These are phyloP conservation scores for Dione vanillae DNA, from an alignment of 2,888 invertebrate species.

Conservation along the genomic window DNA sequence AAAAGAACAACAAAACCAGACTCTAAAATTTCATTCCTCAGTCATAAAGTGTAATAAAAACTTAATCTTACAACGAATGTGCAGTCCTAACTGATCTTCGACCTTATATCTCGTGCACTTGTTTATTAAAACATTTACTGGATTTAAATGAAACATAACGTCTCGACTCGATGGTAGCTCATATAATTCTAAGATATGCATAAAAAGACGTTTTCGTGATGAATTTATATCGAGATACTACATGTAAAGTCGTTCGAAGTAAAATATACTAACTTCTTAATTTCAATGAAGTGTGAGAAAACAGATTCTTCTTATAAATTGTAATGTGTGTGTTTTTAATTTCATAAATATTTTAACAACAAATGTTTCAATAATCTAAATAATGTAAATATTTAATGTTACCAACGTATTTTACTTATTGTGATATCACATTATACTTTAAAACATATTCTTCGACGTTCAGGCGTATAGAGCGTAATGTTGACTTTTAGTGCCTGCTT, in stretches of 20 bases:
- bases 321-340: neutral
- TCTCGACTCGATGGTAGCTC: neutral
- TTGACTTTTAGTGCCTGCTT: too few species aligned
- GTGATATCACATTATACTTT: too few species aligned
- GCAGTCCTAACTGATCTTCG: conserved; percentile 4
- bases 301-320: neutral
- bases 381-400: too few species aligned
- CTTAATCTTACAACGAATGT: neutral
- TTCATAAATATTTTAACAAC: too few species aligned
- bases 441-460: too few species aligned
- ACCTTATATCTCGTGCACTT: neutral
- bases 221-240: too few species aligned
- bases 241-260: neutral
- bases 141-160: conserved; percentile 10
- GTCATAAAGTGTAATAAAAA: neutral
- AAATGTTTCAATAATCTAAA: too few species aligned
- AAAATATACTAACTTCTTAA: neutral
- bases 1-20: neutral
- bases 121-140: conserved; percentile 2
- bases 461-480: too few species aligned
- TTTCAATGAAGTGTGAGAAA: neutral
- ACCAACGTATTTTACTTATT: too few species aligned
- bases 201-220: neutral
- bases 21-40: neutral
- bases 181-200: neutral